A percentile compares a stretch with the other conserved stretches of the same genome.
Conservation (phyloP, 2,888 invertebrate species). For the Pheosia gnoma region DNA sequence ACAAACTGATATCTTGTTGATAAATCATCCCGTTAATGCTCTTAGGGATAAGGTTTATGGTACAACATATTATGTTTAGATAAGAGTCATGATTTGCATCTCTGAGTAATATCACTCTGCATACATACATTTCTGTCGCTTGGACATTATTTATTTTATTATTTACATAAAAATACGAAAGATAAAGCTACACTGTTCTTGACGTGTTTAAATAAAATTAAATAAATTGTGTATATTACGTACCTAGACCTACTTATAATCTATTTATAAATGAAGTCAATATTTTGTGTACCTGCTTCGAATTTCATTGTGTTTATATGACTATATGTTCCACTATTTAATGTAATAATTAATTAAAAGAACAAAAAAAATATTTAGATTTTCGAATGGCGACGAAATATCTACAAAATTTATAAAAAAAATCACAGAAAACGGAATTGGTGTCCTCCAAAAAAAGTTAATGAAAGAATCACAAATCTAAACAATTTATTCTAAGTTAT, state of each 20-base stretch:
- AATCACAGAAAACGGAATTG: too few relatives aligned
- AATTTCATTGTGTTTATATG: too few relatives aligned
- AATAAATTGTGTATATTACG: too few relatives aligned
- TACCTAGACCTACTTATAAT: too few relatives aligned
- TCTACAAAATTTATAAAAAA: too few relatives aligned
- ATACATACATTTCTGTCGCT: background rate
- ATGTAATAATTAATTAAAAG: too few relatives aligned
- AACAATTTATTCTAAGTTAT: slow-evolving; percentile 10
- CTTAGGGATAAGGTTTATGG: background rate
- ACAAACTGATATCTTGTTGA: background rate
- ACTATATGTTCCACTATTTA: too few relatives aligned
- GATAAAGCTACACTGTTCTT: background rate
- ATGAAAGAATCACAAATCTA: slow-evolving; percentile 4
- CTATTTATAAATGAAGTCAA: too few relatives aligned
- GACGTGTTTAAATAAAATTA: too few relatives aligned
- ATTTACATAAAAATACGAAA: slow-evolving; percentile 2
- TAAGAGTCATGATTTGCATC: background rate
- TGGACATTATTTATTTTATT: background rate
- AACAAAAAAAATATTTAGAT: too few relatives aligned
- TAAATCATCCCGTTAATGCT: background rate
- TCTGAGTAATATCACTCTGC: slow-evolving; percentile 3
- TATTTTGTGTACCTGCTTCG: too few relatives aligned
- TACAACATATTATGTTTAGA: background rate
- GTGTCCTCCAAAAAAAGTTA: background rate
- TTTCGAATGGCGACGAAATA: too few relatives aligned